Evolutionary conservation across 30 jellyfish, hydroid and myxozoan genomes (phyloP).

Genomic region (Morbakka virulenta): DNA sequence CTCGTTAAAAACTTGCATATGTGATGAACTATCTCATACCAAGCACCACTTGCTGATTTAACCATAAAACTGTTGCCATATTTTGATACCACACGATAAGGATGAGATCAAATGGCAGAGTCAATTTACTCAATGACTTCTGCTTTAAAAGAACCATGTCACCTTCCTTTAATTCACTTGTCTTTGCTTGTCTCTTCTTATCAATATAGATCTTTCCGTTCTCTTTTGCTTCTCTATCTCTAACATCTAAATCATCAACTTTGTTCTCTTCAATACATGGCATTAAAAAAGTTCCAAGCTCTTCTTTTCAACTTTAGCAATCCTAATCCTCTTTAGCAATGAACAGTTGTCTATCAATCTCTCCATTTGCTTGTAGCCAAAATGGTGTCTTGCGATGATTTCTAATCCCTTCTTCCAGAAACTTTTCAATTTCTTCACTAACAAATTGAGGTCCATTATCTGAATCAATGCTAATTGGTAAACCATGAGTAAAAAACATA

Average conservation of each 20-base stretch:
- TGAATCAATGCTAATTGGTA: too few species aligned
- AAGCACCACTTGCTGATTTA: conserved; percentile 33
- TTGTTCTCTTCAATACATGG: conserved; percentile 9
- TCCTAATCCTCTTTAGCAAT: conserved; percentile 19
- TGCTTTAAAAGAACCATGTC: too few species aligned
- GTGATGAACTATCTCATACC: conserved; percentile 9
- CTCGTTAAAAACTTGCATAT: too few species aligned
- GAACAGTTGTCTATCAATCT: conserved; percentile 34
- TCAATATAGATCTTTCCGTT: too few species aligned
- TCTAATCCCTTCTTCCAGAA: conserved; percentile 29
- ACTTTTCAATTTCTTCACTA: conserved; percentile 43
- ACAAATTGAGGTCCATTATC: too few species aligned
- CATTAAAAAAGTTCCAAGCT: conserved; percentile 29
- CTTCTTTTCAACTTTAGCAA: conserved; percentile 34
- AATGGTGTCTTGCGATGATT: conserved; percentile 34
- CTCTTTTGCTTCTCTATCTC: conserved; percentile 23
- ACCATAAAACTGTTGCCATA: conserved; percentile 8
- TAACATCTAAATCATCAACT: conserved; percentile 22
- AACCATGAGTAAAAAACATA: conserved; percentile 29
- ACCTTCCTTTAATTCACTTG: too few species aligned
- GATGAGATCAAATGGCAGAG: conserved; percentile 16
- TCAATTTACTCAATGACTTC: too few species aligned
- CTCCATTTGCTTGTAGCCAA: conserved; percentile 66
- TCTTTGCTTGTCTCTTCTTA: too few species aligned
- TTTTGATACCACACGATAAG: conserved; percentile 16